Evolutionary conservation across 2,113 vertebrate genomes (phyloP).

Genomic region (Etheostoma spectabile): DNA sequence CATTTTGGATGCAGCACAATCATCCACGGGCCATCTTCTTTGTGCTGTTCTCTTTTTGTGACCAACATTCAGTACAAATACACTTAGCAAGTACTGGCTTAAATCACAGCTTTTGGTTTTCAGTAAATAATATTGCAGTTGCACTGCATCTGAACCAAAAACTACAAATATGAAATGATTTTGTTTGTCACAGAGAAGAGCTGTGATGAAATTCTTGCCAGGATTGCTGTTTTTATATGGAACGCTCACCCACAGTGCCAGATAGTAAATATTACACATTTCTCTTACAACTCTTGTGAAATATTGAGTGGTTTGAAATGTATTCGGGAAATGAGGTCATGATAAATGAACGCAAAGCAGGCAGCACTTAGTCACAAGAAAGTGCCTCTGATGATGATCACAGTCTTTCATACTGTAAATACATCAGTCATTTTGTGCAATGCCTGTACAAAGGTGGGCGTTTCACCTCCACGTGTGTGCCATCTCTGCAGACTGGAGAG

Average conservation of each 20-base stretch:
- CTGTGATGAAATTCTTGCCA: constrained; percentile 29
- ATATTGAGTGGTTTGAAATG: constrained; percentile 69
- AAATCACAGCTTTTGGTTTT: background rate
- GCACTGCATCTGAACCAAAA: constrained; percentile 9
- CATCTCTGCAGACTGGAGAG: background rate
- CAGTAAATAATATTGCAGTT: background rate
- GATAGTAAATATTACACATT: constrained; percentile 61
- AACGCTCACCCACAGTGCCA: constrained; percentile 14
- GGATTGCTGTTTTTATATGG: constrained; percentile 23
- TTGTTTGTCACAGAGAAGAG: constrained; percentile 30
- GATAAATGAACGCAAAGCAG: constrained; percentile 58
- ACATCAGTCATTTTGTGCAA: background rate
- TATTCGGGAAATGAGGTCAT: constrained; percentile 65
- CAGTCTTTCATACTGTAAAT: constrained; percentile 10
- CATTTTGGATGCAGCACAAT: constrained; percentile 16
- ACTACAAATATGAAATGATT: background rate
- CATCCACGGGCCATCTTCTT: constrained; percentile 1
- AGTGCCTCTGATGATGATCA: constrained; percentile 32
- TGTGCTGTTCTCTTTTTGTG: constrained; percentile 2
- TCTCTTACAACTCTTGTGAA: constrained; percentile 62
- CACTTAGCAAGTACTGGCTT: background rate
- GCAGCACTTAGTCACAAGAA: constrained; percentile 36
- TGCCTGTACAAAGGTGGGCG: background rate
- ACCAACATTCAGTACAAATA: constrained; percentile 17
- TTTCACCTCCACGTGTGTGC: background rate